Conservation (phyloP, 2,888 invertebrate species). For the Limnephilus auricula region DNA sequence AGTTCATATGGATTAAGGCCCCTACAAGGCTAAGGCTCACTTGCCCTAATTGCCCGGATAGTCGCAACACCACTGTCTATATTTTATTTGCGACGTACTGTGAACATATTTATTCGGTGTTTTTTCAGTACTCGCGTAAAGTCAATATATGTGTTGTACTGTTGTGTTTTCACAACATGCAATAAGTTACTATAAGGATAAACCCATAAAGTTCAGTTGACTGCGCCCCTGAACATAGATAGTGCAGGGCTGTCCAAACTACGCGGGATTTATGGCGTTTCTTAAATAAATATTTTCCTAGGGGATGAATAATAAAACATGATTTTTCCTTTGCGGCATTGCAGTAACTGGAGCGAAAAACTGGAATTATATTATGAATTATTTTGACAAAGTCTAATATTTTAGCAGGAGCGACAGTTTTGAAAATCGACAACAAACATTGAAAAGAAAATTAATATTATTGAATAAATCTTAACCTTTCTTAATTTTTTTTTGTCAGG, state of each 20-base stretch:
- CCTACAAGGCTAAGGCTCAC: too few relatives aligned
- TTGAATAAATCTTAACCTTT: too few relatives aligned
- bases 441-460: too few relatives aligned
- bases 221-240: constrained; percentile 30
- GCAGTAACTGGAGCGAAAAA: neutral
- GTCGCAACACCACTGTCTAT: neutral
- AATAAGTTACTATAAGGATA: constrained; percentile 23
- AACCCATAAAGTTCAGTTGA: constrained; percentile 24
- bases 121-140: neutral
- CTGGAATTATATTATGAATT: neutral
- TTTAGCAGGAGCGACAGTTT: too few relatives aligned
- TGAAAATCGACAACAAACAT: too few relatives aligned
- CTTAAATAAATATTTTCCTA: neutral
- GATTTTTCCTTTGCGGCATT: neutral
- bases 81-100: neutral
- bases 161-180: constrained; percentile 16
- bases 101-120: neutral
- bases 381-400: neutral
- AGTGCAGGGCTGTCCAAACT: constrained; percentile 40
- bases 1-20: too few relatives aligned
- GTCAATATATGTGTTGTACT: neutral
- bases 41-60: neutral
- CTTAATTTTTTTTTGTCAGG: too few relatives aligned
- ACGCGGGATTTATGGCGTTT: constrained; percentile 15
- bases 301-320: constrained; percentile 12